Evolutionary conservation across 2,113 vertebrate species (phyloP).

Genomic region (Takifugu bimaculatus): DNA sequence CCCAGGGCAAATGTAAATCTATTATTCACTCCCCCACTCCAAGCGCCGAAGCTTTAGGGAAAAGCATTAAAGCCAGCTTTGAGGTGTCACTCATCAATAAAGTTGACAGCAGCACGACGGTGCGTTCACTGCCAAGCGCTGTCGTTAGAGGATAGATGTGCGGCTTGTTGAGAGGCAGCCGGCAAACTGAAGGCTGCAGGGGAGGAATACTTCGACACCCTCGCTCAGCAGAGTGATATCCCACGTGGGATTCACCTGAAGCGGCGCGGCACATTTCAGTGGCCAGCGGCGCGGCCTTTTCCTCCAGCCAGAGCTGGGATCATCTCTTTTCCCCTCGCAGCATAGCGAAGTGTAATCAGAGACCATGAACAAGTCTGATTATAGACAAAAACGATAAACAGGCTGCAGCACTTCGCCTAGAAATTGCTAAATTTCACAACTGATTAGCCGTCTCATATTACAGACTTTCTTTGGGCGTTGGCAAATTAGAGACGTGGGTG

Average conservation of each 20-base stretch:
- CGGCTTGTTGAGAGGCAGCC: slow-evolving; percentile 2
- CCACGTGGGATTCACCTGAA: slow-evolving; percentile 22
- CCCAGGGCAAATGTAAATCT: not conserved
- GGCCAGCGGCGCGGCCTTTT: slow-evolving; percentile 22
- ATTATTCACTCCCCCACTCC: not conserved
- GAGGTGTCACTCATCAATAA: slow-evolving; percentile 6
- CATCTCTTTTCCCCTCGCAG: not conserved
- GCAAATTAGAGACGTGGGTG: slow-evolving; percentile 3
- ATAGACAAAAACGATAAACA: slow-evolving; percentile 20
- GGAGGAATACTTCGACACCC: slow-evolving; percentile 9
- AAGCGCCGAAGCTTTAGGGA: not conserved
- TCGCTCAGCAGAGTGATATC: slow-evolving; percentile 17
- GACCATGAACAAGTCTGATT: slow-evolving; percentile 37
- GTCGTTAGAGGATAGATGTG: slow-evolving; percentile 3
- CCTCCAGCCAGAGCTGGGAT: slow-evolving; percentile 8
- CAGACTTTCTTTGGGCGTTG: not conserved
- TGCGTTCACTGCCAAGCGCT: slow-evolving; percentile 5
- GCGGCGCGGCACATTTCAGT: slow-evolving; percentile 23
- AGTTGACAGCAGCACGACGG: not conserved
- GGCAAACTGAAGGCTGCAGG: not conserved
- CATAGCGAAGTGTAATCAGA: slow-evolving; percentile 13
- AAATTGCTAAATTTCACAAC: slow-evolving; percentile 16
- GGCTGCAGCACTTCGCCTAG: not conserved
- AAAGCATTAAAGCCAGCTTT: not conserved
- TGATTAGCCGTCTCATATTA: slow-evolving; percentile 19